Evolutionary conservation across 2,113 vertebrate genomes (phyloP).

Genomic region (Daphoenositta chrysoptera): DNA sequence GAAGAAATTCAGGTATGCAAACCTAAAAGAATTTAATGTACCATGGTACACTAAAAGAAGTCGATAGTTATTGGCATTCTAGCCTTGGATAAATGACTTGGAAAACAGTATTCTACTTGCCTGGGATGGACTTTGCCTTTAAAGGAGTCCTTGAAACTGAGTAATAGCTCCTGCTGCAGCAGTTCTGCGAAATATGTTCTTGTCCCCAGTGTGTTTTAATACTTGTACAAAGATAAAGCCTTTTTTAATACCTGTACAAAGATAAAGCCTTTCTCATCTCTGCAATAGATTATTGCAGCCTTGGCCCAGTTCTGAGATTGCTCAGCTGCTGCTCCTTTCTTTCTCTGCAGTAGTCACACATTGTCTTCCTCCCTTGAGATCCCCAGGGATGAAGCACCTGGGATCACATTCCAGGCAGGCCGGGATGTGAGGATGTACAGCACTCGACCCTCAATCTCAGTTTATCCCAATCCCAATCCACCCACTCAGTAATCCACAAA

Average conservation of each 20-base stretch:
- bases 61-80: background rate
- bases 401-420: background rate
- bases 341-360: background rate
- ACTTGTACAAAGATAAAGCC: background rate
- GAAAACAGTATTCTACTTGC: background rate
- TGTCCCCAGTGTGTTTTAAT: background rate
- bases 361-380: background rate
- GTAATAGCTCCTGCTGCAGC: background rate
- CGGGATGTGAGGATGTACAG: background rate
- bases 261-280: background rate
- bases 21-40: background rate
- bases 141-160: background rate
- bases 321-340: background rate
- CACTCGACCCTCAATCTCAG: background rate
- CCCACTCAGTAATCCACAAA: background rate
- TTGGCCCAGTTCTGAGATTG: background rate
- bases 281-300: background rate
- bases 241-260: background rate
- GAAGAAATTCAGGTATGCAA: background rate
- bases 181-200: background rate
- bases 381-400: background rate
- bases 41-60: background rate
- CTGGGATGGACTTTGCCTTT: background rate
- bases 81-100: background rate
- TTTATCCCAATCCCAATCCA: background rate